phyloP scores from a whole-genome alignment of 1,140 invertebrate species.

The Drosophila subobscura region DNA sequence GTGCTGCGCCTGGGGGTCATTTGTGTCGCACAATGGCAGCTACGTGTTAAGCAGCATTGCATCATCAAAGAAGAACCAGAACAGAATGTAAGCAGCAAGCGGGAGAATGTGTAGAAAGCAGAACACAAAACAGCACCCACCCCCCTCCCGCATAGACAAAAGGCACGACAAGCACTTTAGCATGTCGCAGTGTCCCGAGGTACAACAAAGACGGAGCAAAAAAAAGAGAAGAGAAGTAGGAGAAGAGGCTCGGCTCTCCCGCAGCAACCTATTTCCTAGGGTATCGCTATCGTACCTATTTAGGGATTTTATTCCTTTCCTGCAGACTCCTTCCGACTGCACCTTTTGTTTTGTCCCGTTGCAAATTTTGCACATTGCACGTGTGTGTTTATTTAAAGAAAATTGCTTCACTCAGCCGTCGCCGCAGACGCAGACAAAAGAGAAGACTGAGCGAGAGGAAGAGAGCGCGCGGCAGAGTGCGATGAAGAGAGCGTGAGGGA shows the following conservation, averaged over 20 bases:
- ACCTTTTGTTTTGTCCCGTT: conserved; percentile 43
- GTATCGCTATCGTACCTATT: conserved; percentile 59
- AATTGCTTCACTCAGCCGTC: conserved; percentile 66
- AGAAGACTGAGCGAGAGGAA: too few species aligned
- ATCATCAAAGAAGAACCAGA: conserved; percentile 30
- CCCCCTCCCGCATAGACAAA: conserved; percentile 55
- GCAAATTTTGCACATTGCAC: conserved; percentile 71
- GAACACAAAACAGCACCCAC: conserved; percentile 2
- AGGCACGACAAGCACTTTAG: conserved; percentile 80
- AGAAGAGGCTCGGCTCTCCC: too few species aligned
- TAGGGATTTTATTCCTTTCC: conserved; percentile 54
- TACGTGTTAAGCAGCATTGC: conserved; percentile 73
- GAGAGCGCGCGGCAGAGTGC: too few species aligned
- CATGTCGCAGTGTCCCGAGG: conserved; percentile 62
- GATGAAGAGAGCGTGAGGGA: too few species aligned
- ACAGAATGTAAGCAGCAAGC: conserved; percentile 10
- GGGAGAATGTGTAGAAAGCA: conserved; percentile 18
- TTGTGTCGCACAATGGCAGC: conserved; percentile 71
- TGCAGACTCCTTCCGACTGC: conserved; percentile 21
- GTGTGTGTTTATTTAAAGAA: conserved; percentile 82
- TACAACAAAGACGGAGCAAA: conserved; percentile 44
- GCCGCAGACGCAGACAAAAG: conserved; percentile 28
- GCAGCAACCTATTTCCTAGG: conserved; percentile 18
- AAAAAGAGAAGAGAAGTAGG: conserved; percentile 6
- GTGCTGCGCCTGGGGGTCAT: conserved; percentile 53